Evolutionary conservation across 2,888 invertebrate species (phyloP), one percentile per base, ranked within the genome.

Genomic region (Polydrusus cervinus): DNA sequence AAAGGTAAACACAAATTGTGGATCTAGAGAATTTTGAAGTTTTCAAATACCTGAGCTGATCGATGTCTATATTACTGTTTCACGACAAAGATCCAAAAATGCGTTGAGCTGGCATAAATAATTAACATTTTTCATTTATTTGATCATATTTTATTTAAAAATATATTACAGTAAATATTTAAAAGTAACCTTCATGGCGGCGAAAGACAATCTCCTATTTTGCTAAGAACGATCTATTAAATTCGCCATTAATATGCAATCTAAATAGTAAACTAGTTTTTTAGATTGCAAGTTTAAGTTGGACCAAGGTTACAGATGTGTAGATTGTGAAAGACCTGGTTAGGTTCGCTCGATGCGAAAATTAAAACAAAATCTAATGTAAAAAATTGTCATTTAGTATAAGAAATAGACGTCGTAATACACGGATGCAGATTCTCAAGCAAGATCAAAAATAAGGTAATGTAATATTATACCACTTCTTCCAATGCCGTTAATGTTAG

Each of bases 141-240:
- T 47, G 47, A 16, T 47, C 47, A 47, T 16, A 47, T 47, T 16
- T 16, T 47, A 47, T 47, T 47, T 47, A 47, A 47, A 47, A 45
- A 16, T 14, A 45, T 30, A 9, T 14, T 47, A 16, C 47, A 16
- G 47, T 47, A n/a, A n/a, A n/a, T n/a, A 47, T 47, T 47, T 47
- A n/a, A 47, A 47, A 47, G 16, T 47, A 47, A 47, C 47, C 47
- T 47, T 47, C 47, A 47, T 45, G 25, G 25, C 25, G 25, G 25
- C 43, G 43, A 43, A 43, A 47, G 16, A 47, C 47, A 47, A 47
- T 47, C 47, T 47, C 47, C 8, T 47, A 47, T 47, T 47, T 47
- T 47, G 16, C 16, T 16, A 16, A 16, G 9, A 47, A 47, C 47
- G 9, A 16, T n/a, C 47, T 47, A 47, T 47, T 47, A 47, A 16